Evolutionary conservation across 2,797 vertebrate genomes (phyloP).

Genomic region (Taenioides sp.): DNA sequence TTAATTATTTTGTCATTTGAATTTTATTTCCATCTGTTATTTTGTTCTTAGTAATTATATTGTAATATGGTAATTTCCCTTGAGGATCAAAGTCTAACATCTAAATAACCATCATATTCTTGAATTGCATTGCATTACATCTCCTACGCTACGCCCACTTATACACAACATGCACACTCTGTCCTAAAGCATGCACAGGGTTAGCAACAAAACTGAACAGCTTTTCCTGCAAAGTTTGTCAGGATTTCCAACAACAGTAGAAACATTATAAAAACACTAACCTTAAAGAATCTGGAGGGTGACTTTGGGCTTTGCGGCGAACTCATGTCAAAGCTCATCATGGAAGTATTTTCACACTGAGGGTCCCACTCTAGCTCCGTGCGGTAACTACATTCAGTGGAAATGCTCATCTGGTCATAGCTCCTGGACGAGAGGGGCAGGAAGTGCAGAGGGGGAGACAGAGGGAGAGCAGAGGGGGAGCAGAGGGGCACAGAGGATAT

Average conservation of each 20-base stretch:
- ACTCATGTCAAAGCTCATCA: constrained; percentile 66
- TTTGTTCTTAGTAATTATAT: too few relatives aligned
- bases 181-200: constrained; percentile 1
- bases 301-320: constrained; percentile 37
- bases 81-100: too few relatives aligned
- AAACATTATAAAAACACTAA: constrained; percentile 31
- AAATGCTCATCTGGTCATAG: constrained; percentile 71
- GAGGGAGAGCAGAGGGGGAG: neutral
- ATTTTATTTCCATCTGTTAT: neutral
- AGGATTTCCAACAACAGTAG: neutral
- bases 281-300: constrained; percentile 60
- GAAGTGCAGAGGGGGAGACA: constrained; percentile 29
- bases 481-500: constrained; percentile 38
- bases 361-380: constrained; percentile 55
- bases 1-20: neutral
- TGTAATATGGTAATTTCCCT: too few relatives aligned
- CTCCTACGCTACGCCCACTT: neutral
- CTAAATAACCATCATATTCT: neutral
- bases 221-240: neutral
- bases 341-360: constrained; percentile 44
- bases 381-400: constrained; percentile 65
- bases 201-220: neutral
- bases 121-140: neutral
- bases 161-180: neutral
- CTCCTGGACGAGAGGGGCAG: constrained; percentile 64